Evolutionary conservation across 2,888 invertebrate genomes (phyloP), one percentile per base, ranked within the genome.

Genomic region (Tetranychus piercei): DNA sequence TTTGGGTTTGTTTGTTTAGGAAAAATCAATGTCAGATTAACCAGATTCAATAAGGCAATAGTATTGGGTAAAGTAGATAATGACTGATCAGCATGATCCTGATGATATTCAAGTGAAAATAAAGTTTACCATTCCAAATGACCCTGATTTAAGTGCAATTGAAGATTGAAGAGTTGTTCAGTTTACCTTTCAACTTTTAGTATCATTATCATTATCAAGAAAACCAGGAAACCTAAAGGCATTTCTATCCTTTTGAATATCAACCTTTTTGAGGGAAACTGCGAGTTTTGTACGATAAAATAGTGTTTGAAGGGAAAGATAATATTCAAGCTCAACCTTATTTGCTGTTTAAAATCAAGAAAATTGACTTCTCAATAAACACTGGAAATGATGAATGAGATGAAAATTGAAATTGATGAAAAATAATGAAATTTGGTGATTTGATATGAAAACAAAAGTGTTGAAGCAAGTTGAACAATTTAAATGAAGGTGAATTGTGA

Each of bases 171-270:
- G 11, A 15, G 55, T 6, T 9, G 9, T 6, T 55, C 55, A 55
- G 55, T 55, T 34, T 55, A 55, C 55, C 55, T 55, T 55, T 15
- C 11, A 55, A 55, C 55, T 55, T 55, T 55, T 15, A 15, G 11
- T 55, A 55, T 55, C 55, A 55, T 55, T 55, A 55, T 55, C 55
- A 55, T 55, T 55, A 55, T 15, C 55, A 55, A 45, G 9, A 15
- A 45, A 55, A 55, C 55, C 55, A 55, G 55, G 55, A 55, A 55
- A 55, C 55, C 55, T 55, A 55, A 55, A 55, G 55, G 55, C 55
- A 15, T 15, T 55, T 15, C 6, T 15, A 55, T 55, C 9, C 15
- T 7, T 55, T 15, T 55, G 15, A 55, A 15, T 15, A 55, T 55
- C 55, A 55, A 15, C 55, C 1, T 55, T 15, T 15, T 55, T 15